Evolutionary conservation across 2,888 invertebrate species (phyloP).

Genomic region (Macropis europaea): DNA sequence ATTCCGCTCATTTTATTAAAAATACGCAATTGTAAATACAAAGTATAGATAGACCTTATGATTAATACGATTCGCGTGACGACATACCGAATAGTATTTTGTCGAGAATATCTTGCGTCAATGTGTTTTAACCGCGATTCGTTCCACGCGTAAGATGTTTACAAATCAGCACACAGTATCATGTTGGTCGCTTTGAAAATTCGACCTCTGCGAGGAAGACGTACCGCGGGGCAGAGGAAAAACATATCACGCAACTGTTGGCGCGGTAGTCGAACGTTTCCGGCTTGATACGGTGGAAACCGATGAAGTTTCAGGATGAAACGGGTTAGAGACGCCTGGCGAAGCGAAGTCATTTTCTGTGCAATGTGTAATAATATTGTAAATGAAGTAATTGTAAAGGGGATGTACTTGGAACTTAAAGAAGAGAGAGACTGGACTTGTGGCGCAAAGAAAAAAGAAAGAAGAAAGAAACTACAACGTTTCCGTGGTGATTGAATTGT

Average conservation of each 20-base stretch:
- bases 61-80: constrained; percentile 13
- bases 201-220: neutral
- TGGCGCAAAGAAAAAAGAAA: too few species aligned
- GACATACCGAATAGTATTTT: constrained; percentile 36
- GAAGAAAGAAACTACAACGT: constrained; percentile 31
- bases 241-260: constrained; percentile 64
- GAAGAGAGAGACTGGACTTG: constrained; percentile 60
- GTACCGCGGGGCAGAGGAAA: constrained; percentile 40
- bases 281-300: constrained; percentile 60
- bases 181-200: constrained; percentile 21
- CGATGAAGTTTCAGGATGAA: constrained; percentile 63
- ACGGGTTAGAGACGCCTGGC: constrained; percentile 44
- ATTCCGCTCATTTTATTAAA: too few species aligned
- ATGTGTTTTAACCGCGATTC: constrained; percentile 4
- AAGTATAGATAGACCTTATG: constrained; percentile 13
- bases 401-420: constrained; percentile 38
- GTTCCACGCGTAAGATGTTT: constrained; percentile 8
- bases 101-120: constrained; percentile 1
- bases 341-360: constrained; percentile 67
- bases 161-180: neutral
- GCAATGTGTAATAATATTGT: constrained; percentile 70
- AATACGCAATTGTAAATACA: constrained; percentile 31
- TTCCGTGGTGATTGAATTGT: constrained; percentile 41
- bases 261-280: constrained; percentile 58
- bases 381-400: constrained; percentile 51